These are phyloP conservation scores for Rotaria socialis DNA, from an alignment of 2,888 invertebrate genomes.

Conservation along the genomic window DNA sequence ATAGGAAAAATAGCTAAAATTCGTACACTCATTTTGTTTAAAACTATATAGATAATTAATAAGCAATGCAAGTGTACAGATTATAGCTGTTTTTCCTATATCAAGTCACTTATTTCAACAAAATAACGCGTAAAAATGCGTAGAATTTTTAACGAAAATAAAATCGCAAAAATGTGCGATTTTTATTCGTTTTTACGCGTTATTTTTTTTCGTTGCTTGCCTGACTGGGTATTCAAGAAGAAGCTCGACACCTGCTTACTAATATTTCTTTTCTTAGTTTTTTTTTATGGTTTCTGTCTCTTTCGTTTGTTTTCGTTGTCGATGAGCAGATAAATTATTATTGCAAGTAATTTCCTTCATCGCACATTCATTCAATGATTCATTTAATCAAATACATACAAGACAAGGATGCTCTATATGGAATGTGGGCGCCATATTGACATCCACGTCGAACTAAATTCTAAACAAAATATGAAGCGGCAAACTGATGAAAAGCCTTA, in stretches of 20 bases:
- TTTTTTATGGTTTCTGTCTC: not conserved
- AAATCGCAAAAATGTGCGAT: too few species aligned
- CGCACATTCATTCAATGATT: not conserved
- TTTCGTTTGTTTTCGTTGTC: not conserved
- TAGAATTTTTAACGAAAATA: too few species aligned
- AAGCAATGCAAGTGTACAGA: too few species aligned
- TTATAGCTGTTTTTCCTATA: too few species aligned
- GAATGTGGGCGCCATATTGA: not conserved
- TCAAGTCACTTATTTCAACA: too few species aligned
- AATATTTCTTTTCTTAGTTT: not conserved
- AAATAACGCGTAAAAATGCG: too few species aligned
- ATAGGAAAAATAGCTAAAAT: too few species aligned
- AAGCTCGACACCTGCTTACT: not conserved
- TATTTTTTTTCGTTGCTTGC: too few species aligned
- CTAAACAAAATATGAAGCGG: slow-evolving; percentile 1
- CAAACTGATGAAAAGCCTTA: not conserved
- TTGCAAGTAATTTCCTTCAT: not conserved
- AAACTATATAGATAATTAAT: too few species aligned
- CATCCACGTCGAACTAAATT: not conserved
- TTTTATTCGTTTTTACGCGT: too few species aligned
- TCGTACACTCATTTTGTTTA: too few species aligned
- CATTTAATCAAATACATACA: not conserved
- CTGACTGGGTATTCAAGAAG: not conserved
- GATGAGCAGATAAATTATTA: not conserved
- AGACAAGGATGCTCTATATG: not conserved